phyloP scores from a whole-genome alignment of 2,888 invertebrate species.

The Diplolepis rosae region DNA sequence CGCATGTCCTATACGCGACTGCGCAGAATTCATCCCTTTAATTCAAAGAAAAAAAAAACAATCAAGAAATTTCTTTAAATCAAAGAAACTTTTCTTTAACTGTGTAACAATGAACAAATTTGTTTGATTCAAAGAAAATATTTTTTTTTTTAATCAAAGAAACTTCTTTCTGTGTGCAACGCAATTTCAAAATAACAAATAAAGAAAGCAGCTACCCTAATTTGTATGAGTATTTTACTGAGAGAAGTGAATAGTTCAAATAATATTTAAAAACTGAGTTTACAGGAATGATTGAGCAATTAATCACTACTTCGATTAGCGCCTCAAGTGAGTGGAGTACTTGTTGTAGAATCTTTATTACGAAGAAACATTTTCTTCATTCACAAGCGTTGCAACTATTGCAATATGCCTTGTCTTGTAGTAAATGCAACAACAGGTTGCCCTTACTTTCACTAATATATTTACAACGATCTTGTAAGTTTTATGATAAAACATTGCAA shows the following conservation, averaged over 20 bases:
- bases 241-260: not conserved
- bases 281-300: not conserved
- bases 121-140: too few relatives aligned
- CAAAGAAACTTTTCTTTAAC: too few relatives aligned
- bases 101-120: too few relatives aligned
- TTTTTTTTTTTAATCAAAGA: too few relatives aligned
- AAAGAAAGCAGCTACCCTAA: too few relatives aligned
- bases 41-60: too few relatives aligned
- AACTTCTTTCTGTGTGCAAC: too few relatives aligned
- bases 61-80: too few relatives aligned
- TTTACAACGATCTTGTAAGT: conserved; percentile 28
- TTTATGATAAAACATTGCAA: conserved; percentile 20
- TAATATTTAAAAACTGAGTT: not conserved
- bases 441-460: conserved; percentile 23
- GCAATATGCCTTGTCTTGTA: conserved; percentile 27
- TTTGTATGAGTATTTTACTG: too few relatives aligned
- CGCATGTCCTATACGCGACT: too few relatives aligned
- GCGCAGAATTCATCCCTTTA: too few relatives aligned
- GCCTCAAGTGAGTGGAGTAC: conserved; percentile 24
- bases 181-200: too few relatives aligned
- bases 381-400: conserved; percentile 23
- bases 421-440: conserved; percentile 30
- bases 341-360: conserved; percentile 23
- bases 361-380: conserved; percentile 30
- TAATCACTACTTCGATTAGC: conserved; percentile 11